Conservation (phyloP, 2,113 vertebrate species). For the Nibea albiflora region DNA sequence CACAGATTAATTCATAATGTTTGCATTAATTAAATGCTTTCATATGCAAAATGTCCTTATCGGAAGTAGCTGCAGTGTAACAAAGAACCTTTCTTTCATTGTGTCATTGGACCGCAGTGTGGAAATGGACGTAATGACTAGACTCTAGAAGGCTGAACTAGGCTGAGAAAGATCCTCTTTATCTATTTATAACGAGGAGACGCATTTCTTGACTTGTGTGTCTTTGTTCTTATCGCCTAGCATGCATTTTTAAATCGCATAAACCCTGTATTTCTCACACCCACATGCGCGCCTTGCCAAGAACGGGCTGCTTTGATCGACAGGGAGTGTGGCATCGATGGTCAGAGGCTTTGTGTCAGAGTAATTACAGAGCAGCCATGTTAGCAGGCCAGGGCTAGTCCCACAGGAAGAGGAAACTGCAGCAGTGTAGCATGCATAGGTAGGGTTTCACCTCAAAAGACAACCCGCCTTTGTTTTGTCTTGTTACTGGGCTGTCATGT, state of each 20-base stretch:
- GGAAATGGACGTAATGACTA: conserved; percentile 50
- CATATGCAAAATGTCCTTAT: conserved; percentile 14
- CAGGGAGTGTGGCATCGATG: conserved; percentile 55
- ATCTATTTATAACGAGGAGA: conserved; percentile 78
- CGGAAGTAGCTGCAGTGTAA: conserved; percentile 23
- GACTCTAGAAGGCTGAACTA: conserved; percentile 51
- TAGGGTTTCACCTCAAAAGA: conserved; percentile 72
- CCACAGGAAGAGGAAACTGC: conserved; percentile 48
- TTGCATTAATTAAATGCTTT: conserved; percentile 22
- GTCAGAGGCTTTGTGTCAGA: conserved; percentile 55
- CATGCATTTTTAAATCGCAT: conserved; percentile 78
- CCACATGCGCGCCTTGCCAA: conserved; percentile 57
- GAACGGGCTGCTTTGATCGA: conserved; percentile 71
- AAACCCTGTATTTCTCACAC: conserved; percentile 72
- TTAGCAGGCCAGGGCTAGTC: conserved; percentile 43
- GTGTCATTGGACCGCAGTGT: conserved; percentile 31
- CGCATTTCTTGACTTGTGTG: conserved; percentile 66
- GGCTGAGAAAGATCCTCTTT: conserved; percentile 64
- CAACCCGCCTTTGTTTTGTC: conserved; percentile 14
- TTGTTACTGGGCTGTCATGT: conserved; percentile 51
- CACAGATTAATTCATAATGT: conserved; percentile 14
- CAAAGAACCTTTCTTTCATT: conserved; percentile 32
- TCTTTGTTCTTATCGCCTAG: conserved; percentile 68
- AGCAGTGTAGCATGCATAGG: conserved; percentile 33
- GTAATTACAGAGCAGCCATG: conserved; percentile 78